Evolutionary conservation across 2,888 invertebrate species (phyloP).

Genomic region (Phortica magna): DNA sequence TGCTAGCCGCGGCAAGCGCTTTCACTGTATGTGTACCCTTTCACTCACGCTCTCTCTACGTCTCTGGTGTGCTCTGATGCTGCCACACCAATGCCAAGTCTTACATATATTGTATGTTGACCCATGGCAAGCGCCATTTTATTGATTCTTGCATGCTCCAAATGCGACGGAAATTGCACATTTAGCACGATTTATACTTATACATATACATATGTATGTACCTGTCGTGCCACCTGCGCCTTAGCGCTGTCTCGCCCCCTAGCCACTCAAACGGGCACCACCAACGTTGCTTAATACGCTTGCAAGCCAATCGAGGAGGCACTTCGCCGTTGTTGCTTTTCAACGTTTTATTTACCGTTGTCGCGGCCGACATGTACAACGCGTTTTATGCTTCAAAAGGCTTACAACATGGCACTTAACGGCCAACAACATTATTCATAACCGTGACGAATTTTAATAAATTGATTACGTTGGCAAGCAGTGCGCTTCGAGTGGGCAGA

Average conservation of each 20-base stretch:
- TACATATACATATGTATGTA: neutral
- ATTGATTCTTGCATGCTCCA: conserved; percentile 28
- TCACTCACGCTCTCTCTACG: neutral
- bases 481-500: conserved; percentile 30
- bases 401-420: neutral
- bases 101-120: conserved; percentile 1
- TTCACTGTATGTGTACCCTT: too few relatives aligned
- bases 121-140: conserved; percentile 4
- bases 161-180: conserved; percentile 9
- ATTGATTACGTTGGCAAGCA: neutral
- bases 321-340: neutral
- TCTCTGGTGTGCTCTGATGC: neutral
- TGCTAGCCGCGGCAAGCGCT: too few relatives aligned
- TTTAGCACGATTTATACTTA: conserved; percentile 12
- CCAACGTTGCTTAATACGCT: neutral
- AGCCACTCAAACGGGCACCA: neutral
- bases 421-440: neutral
- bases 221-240: neutral
- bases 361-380: neutral
- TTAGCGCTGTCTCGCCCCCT: neutral
- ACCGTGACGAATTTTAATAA: conserved; percentile 9
- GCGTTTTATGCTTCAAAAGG: neutral
- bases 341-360: neutral
- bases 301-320: neutral
- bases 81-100: neutral